Conservation (phyloP, 2,888 invertebrate genomes). For the Mesorhabditis spiculigera region DNA sequence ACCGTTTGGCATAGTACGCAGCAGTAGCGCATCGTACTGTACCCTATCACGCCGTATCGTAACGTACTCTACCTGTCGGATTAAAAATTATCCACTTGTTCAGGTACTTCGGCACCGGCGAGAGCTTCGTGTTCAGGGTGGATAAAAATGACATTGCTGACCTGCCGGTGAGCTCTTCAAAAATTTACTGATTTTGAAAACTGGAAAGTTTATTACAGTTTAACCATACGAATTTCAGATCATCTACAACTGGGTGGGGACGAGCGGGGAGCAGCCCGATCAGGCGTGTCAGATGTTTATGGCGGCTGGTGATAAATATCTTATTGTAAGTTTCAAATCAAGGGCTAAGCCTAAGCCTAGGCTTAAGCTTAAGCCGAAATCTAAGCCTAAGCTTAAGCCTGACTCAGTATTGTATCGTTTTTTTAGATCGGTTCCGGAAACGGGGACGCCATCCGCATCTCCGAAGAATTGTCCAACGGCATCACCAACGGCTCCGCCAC, state of each 20-base stretch:
- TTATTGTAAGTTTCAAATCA: constrained; percentile 39
- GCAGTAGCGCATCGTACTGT: too few species aligned
- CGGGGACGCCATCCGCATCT: constrained; percentile 55
- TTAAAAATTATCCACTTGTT: constrained; percentile 7
- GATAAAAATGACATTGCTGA: constrained; percentile 25
- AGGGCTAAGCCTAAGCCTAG: too few species aligned
- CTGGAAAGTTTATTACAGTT: neutral
- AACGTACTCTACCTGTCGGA: too few species aligned
- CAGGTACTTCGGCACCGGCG: constrained; percentile 48
- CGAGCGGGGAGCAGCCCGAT: constrained; percentile 34
- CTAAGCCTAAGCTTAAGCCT: too few species aligned
- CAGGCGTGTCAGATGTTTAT: constrained; percentile 52
- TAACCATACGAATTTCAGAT: constrained; percentile 32
- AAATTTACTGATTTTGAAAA: neutral
- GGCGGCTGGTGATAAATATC: constrained; percentile 46
- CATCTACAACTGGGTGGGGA: constrained; percentile 51
- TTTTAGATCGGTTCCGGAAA: constrained; percentile 53
- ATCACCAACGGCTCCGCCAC: constrained; percentile 45
- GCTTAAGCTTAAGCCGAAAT: too few species aligned
- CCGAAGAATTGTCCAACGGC: constrained; percentile 50
- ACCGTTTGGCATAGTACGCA: too few species aligned
- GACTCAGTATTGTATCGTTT: too few species aligned
- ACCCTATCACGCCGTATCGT: too few species aligned
- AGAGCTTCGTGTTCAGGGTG: constrained; percentile 51
- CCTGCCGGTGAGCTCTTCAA: neutral